Percentiles rank a stretch among this genome's conserved stretches.
Evolutionary conservation across 1,140 invertebrate genomes (phyloP).

Genomic region (Euschistus heros): DNA sequence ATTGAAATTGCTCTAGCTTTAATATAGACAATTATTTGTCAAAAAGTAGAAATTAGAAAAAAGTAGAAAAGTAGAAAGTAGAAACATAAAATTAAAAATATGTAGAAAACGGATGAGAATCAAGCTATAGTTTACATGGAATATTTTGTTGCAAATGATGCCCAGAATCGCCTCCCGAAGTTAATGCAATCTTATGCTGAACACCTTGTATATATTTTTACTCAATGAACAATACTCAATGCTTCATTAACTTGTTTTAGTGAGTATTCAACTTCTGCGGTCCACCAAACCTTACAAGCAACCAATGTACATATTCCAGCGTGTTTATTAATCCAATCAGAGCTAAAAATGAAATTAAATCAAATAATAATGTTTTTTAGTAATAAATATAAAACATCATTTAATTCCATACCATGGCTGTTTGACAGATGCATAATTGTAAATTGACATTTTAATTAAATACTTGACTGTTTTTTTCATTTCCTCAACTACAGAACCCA

Average conservation of each 20-base stretch:
- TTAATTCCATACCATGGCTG: conserved; percentile 40
- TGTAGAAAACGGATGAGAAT: too few species aligned
- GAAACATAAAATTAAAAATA: too few species aligned
- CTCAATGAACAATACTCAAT: neutral
- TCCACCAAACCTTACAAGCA: conserved; percentile 87
- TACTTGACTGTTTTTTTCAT: conserved; percentile 75
- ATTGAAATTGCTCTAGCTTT: too few species aligned
- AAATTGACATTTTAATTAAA: conserved; percentile 78
- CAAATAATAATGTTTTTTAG: neutral
- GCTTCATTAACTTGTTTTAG: conserved; percentile 57
- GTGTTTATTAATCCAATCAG: conserved; percentile 78
- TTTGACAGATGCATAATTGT: conserved; percentile 65
- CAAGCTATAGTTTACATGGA: too few species aligned
- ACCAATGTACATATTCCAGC: conserved; percentile 79
- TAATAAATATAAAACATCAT: conserved; percentile 22
- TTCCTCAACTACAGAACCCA: conserved; percentile 69
- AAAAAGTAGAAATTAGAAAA: too few species aligned
- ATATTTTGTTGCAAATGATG: too few species aligned
- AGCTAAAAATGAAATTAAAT: conserved; percentile 37
- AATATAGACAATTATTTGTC: too few species aligned
- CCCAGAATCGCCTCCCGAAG: too few species aligned
- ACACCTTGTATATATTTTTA: too few species aligned
- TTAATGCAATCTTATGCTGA: too few species aligned
- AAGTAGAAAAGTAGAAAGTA: too few species aligned
- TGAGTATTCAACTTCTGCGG: conserved; percentile 81